Evolutionary conservation across 2,797 vertebrate species (phyloP), one percentile per base, ranked within the genome.

Genomic region (Crypturellus tataupa): DNA sequence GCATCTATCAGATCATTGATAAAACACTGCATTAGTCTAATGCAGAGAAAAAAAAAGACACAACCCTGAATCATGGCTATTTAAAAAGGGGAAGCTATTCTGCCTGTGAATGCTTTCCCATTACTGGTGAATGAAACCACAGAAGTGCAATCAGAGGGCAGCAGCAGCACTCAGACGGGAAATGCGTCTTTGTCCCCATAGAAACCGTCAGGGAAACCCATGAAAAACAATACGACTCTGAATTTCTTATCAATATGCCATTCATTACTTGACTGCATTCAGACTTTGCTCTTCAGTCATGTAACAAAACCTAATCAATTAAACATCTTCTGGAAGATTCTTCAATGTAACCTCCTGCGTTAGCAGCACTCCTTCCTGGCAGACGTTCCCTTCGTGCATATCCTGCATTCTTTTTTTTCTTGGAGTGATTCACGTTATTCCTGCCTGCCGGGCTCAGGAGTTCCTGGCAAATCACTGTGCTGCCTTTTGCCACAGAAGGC

Each of bases 201-300:
- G 98, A 97, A 97, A 98, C 97, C 87, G 87, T 94, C 93, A 89
- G 97, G 98, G 97, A 97, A 97, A 94, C 96, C 97, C 95, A 89
- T 92, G 95, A 94, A 92, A 97, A 95, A 97, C 93, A 91, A 96
- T 93, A 93, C 91, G 77, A 89, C 93, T 97, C 96, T 96, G 96
- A 88, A 91, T 96, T 95, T 96, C 97, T 97, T 96, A 92, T 94
- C 96, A 92, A 96, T 93, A 95, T 95, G 94, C 95, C 94, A 95
- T 89, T 96, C 93, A 97, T 90, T 90, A 89, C 92, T 90, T 64
- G 77, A 95, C 96, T 85, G 95, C 94, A 92, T 92, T 95, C 67
- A 97, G 95, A 93, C 96, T 95, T 93, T 71, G 85, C 85, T 94
- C 94, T 92, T 94, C 91, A 86, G 96, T 77, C 90, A 86, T 70